phyloP scores from a whole-genome alignment of 2,113 vertebrate species.

The Chaetodon trifascialis region DNA sequence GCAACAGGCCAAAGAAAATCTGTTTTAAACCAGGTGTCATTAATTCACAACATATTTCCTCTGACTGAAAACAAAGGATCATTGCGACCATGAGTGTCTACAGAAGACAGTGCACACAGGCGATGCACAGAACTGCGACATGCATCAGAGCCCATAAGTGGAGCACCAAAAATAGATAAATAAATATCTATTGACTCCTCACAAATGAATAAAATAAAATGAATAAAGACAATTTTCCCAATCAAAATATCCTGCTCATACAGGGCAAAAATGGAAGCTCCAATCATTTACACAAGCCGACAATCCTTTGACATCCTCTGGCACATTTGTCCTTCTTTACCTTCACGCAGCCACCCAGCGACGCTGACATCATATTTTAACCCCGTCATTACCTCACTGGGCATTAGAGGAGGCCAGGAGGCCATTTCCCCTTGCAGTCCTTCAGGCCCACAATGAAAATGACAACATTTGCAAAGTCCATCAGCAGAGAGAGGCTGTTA shows the following conservation, averaged over 20 bases:
- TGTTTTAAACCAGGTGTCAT: slow-evolving; percentile 3
- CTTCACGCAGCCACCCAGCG: slow-evolving; percentile 44
- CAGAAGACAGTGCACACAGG: neutral
- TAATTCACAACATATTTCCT: slow-evolving; percentile 30
- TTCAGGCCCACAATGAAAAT: slow-evolving; percentile 20
- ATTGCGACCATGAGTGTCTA: neutral
- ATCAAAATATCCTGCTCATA: neutral
- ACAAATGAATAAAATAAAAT: neutral
- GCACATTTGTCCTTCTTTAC: slow-evolving; percentile 41
- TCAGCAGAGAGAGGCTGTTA: slow-evolving; percentile 9
- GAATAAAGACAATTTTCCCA: neutral
- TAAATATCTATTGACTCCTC: neutral
- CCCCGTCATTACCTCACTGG: slow-evolving; percentile 35
- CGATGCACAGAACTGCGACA: neutral
- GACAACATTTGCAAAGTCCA: slow-evolving; percentile 43
- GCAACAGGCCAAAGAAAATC: slow-evolving; percentile 7
- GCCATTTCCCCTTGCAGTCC: slow-evolving; percentile 4
- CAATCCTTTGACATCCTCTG: slow-evolving; percentile 14
- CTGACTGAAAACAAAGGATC: slow-evolving; percentile 44
- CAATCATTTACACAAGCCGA: neutral
- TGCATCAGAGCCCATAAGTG: neutral
- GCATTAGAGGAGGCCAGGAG: neutral
- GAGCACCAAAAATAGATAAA: neutral
- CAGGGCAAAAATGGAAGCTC: neutral
- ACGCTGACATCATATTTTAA: slow-evolving; percentile 56